These are phyloP conservation scores for Thymelicus lineola DNA, from an alignment of 2,888 invertebrate species.

Conservation along the genomic window DNA sequence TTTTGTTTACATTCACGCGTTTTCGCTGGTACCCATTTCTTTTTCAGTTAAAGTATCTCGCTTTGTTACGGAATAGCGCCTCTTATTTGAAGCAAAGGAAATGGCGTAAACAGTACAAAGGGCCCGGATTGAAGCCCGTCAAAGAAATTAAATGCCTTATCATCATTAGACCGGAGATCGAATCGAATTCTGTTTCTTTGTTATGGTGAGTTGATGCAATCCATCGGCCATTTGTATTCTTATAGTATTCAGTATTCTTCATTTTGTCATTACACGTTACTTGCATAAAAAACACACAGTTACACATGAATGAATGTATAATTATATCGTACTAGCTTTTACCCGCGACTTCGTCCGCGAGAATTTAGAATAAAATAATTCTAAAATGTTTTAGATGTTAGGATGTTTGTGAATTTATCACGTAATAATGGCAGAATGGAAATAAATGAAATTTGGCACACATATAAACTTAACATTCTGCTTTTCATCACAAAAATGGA, in stretches of 20 bases:
- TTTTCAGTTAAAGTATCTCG: constrained; percentile 22
- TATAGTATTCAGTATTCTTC: not conserved
- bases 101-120: constrained; percentile 31
- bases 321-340: too few species aligned
- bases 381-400: too few species aligned
- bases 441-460: too few species aligned
- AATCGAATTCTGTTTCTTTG: constrained; percentile 3
- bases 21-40: constrained; percentile 19
- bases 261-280: not conserved
- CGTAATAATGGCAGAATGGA: too few species aligned
- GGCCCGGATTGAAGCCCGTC: constrained; percentile 19
- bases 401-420: too few species aligned
- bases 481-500: too few species aligned
- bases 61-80: constrained; percentile 28
- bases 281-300: too few species aligned
- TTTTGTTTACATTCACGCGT: constrained; percentile 30
- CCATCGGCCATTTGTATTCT: not conserved
- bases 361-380: too few species aligned
- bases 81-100: constrained; percentile 31
- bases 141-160: constrained; percentile 30
- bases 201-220: not conserved
- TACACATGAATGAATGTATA: too few species aligned
- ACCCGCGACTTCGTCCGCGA: too few species aligned
- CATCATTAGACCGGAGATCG: constrained; percentile 15
- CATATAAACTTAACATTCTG: too few species aligned